These are phyloP conservation scores for Oreochromis grahami DNA, from an alignment of 2,797 vertebrate genomes.

Conservation along the genomic window DNA sequence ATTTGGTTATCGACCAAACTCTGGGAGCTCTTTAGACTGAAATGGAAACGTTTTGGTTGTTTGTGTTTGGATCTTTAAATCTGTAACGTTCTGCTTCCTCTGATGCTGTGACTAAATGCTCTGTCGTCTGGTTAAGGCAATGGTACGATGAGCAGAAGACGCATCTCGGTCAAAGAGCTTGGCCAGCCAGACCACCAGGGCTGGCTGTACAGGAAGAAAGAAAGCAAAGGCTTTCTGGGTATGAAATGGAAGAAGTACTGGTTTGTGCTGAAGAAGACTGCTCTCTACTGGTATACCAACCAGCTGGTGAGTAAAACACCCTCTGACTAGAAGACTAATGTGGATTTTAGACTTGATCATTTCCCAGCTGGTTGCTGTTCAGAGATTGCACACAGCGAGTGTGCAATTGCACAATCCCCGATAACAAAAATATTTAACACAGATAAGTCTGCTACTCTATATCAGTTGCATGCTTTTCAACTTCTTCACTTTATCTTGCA, in stretches of 20 bases:
- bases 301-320: conserved; percentile 83
- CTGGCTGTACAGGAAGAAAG: conserved; percentile 97
- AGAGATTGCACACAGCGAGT: not conserved
- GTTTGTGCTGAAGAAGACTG: conserved; percentile 93
- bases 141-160: conserved; percentile 91
- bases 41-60: conserved; percentile 8
- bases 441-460: not conserved
- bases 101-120: not conserved
- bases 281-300: conserved; percentile 92
- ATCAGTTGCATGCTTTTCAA: not conserved
- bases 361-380: not conserved
- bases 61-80: not conserved
- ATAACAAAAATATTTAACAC: not conserved
- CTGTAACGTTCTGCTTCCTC: not conserved
- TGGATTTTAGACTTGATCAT: not conserved
- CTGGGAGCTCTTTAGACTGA: not conserved
- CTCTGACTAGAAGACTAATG: not conserved
- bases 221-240: conserved; percentile 89
- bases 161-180: conserved; percentile 94
- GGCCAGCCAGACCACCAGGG: conserved; percentile 91
- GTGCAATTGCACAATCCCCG: not conserved
- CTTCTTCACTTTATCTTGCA: not conserved
- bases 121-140: conserved; percentile 70
- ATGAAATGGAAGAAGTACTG: conserved; percentile 99
- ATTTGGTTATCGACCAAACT: not conserved